Evolutionary conservation across 64 coral and sea anemone genomes (phyloP).

Genomic region (Platygyra sinensis): DNA sequence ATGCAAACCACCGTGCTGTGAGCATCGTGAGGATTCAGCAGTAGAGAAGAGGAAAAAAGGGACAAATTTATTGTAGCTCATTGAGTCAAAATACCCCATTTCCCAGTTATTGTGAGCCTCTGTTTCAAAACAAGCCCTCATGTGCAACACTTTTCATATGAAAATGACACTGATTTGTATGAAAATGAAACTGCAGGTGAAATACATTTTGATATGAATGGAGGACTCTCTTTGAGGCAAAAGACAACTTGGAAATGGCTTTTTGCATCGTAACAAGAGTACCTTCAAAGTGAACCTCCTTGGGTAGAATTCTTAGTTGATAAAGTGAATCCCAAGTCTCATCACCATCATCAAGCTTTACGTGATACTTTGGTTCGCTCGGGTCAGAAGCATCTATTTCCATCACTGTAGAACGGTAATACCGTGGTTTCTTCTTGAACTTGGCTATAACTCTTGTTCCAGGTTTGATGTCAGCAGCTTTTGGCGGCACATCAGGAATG

Average conservation of each 20-base stretch:
- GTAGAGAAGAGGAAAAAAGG: not conserved
- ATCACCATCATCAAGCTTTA: conserved; percentile 80
- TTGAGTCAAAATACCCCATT: no score
- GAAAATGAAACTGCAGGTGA: no score
- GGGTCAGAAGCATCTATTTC: conserved; percentile 61
- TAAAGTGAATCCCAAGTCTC: conserved; percentile 52
- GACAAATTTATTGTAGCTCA: no score
- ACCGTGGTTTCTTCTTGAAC: conserved; percentile 53
- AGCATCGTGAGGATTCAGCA: not conserved
- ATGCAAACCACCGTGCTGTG: not conserved
- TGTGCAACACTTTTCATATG: no score
- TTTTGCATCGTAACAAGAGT: not conserved
- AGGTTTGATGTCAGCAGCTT: conserved; percentile 46
- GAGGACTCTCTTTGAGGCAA: no score
- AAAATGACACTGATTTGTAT: no score
- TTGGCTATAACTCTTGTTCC: conserved; percentile 77
- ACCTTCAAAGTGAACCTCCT: conserved; percentile 68
- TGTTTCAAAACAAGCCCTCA: no score
- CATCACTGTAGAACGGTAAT: conserved; percentile 38
- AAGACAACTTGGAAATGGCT: not conserved
- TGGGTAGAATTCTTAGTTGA: conserved; percentile 60
- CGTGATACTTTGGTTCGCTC: conserved; percentile 44
- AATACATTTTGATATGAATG: no score
- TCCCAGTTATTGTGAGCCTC: no score
- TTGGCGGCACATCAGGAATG: conserved; percentile 67